These are phyloP conservation scores for Rhabditoides inermis DNA, from an alignment of 2,888 invertebrate species.

Conservation along the genomic window DNA sequence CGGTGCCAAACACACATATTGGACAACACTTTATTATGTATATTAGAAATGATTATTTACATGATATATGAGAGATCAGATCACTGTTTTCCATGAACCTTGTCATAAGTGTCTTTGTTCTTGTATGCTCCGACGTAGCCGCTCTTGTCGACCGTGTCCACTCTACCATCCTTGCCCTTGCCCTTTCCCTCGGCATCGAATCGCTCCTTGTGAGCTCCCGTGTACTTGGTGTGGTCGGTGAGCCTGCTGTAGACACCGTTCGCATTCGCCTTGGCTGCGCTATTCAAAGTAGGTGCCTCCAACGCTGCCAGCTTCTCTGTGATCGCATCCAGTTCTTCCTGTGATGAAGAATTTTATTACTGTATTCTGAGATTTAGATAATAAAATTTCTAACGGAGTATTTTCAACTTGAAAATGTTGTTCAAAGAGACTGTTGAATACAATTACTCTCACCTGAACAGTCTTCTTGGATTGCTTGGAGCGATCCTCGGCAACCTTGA, in stretches of 20 bases:
- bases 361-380: no score
- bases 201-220: conserved; percentile 52
- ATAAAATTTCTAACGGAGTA: neutral
- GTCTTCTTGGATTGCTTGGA: conserved; percentile 42
- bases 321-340: conserved; percentile 50
- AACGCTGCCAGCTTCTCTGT: conserved; percentile 42
- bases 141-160: conserved; percentile 33
- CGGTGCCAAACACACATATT: neutral
- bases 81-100: conserved; percentile 34
- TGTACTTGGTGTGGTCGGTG: conserved; percentile 51
- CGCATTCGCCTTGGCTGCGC: conserved; percentile 42
- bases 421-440: neutral
- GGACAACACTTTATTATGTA: neutral
- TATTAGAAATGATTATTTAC: neutral
- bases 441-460: conserved; percentile 26
- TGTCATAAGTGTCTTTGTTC: conserved; percentile 53
- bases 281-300: conserved; percentile 43
- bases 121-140: conserved; percentile 54
- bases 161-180: conserved; percentile 51
- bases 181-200: conserved; percentile 52
- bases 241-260: conserved; percentile 49
- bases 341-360: no score
- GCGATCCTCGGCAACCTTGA: conserved; percentile 46
- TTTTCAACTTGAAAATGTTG: neutral
- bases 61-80: conserved; percentile 2